These are phyloP conservation scores for Nibea coibor DNA, from an alignment of 2,113 vertebrate species.

Conservation along the genomic window DNA sequence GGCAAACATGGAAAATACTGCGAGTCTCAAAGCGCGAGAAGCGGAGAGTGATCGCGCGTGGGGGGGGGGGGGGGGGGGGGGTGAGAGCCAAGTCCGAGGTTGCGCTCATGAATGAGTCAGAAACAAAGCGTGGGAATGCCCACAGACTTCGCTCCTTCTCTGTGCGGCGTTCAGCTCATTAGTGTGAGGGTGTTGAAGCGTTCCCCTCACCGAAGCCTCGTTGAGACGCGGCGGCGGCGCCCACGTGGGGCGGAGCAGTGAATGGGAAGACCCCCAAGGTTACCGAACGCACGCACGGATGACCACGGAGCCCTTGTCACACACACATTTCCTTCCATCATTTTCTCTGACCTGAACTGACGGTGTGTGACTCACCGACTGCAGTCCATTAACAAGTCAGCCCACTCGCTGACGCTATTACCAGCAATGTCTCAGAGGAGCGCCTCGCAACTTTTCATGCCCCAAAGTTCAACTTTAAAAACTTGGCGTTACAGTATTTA, in stretches of 20 bases:
- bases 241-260: conserved; percentile 12
- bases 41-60: conserved; percentile 45
- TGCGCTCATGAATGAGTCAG: conserved; percentile 78
- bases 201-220: conserved; percentile 3
- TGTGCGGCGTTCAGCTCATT: conserved; percentile 44
- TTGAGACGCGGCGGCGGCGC: conserved; percentile 1
- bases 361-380: conserved; percentile 62
- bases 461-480: conserved; percentile 22
- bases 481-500: neutral
- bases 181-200: conserved; percentile 40
- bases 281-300: conserved; percentile 2
- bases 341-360: conserved; percentile 38
- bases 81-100: conserved; percentile 65
- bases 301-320: neutral
- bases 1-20: conserved; percentile 36
- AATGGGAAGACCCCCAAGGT: neutral
- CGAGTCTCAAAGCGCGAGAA: conserved; percentile 37
- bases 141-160: conserved; percentile 55
- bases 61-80: conserved; percentile 59
- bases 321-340: conserved; percentile 5
- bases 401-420: conserved; percentile 45
- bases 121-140: conserved; percentile 74
- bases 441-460: conserved; percentile 8
- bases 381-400: conserved; percentile 53
- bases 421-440: conserved; percentile 50